phyloP scores from a whole-genome alignment of 2,888 invertebrate species.

The Plebejus argus region DNA sequence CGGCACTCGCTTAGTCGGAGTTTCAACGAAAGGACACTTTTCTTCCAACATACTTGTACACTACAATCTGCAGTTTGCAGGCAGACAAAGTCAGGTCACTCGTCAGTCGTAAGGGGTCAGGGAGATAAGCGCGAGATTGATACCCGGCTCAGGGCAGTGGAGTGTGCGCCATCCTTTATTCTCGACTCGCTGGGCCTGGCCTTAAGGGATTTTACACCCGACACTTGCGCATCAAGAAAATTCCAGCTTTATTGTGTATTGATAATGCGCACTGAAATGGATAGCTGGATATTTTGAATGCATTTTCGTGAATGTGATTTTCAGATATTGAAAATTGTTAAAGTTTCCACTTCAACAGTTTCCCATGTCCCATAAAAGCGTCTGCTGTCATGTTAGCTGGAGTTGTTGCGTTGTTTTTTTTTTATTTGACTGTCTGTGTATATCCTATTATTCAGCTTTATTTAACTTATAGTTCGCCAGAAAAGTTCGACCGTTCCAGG shows the following conservation, averaged over 20 bases:
- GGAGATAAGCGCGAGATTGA: constrained; percentile 76
- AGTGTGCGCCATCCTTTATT: constrained; percentile 74
- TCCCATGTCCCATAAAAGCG: too few species aligned
- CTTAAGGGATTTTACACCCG: constrained; percentile 47
- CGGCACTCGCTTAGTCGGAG: too few species aligned
- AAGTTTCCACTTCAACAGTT: too few species aligned
- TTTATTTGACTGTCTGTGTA: too few species aligned
- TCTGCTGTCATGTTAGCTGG: too few species aligned
- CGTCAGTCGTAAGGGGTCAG: constrained; percentile 66
- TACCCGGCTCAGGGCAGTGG: constrained; percentile 72
- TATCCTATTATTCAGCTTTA: too few species aligned
- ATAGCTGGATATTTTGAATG: background rate
- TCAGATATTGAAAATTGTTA: background rate
- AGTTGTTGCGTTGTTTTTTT: background rate
- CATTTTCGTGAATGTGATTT: background rate
- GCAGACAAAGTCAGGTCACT: background rate
- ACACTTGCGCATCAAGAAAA: constrained; percentile 40
- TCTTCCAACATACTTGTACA: background rate
- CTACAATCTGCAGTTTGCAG: background rate
- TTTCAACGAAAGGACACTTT: background rate
- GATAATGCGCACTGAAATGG: background rate
- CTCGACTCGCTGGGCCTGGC: constrained; percentile 64
- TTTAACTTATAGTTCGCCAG: too few species aligned
- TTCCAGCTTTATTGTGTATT: constrained; percentile 12
- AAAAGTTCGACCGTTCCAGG: too few species aligned